A percentile compares a stretch with the other conserved stretches of the same genome.
Conservation (phyloP, 2,113 vertebrate genomes). For the Plectropomus leopardus region DNA sequence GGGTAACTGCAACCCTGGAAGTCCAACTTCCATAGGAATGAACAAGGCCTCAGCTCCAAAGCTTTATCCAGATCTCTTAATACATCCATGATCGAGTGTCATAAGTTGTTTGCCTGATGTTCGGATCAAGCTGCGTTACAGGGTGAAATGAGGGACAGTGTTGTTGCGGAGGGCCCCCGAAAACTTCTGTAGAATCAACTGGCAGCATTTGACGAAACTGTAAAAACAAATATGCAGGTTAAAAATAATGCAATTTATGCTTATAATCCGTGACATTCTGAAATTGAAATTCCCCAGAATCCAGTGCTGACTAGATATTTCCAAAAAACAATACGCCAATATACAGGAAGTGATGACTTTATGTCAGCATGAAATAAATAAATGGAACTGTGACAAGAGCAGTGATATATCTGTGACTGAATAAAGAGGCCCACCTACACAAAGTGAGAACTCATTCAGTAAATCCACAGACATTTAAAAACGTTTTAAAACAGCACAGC, state of each 20-base stretch:
- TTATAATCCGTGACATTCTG: conserved; percentile 19
- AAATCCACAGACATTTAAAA: conserved; percentile 21
- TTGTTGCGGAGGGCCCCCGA: not conserved
- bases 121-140: not conserved
- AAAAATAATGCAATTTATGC: not conserved
- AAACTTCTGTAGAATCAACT: not conserved
- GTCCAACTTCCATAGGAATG: too few species aligned
- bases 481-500: not conserved
- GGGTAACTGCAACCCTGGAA: too few species aligned
- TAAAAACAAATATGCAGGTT: not conserved
- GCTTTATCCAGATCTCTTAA: too few species aligned
- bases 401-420: conserved; percentile 15
- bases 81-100: too few species aligned
- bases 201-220: not conserved
- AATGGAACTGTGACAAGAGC: conserved; percentile 20
- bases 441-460: conserved; percentile 30
- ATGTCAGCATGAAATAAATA: conserved; percentile 1
- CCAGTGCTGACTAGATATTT: not conserved
- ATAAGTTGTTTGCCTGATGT: not conserved
- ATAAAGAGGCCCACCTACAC: conserved; percentile 27
- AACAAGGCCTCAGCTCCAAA: too few species aligned
- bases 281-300: conserved; percentile 5
- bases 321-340: not conserved
- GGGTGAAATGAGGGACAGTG: not conserved
- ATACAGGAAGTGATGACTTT: not conserved